Base-by-base conservation (phyloP, 2,888 invertebrate genomes). In the Priocnemis perturbator region DNA sequence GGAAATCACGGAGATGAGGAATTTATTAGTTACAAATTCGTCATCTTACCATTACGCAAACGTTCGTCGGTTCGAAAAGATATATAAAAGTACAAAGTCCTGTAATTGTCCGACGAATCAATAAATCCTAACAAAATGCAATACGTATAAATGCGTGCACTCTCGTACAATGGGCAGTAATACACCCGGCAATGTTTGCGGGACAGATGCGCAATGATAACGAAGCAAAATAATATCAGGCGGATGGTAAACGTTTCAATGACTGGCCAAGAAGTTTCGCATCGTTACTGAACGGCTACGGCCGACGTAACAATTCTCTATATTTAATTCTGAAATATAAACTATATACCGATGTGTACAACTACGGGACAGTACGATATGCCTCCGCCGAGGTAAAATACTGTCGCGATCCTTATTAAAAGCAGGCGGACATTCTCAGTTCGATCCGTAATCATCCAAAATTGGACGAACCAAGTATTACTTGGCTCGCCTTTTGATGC, bases 1-100 rank as follows among this genome's bases (percentile, higher is more conserved):
- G 37, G 7, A 37, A 37, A 11, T 37, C 11, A 37, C 37, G 11
- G 19, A 56, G 23, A 45, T 52, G 17, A 55, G 23, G 37, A 20
- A 48, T 17, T 9, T 9, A 15, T n/a, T 17, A 5, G 59, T 21
- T 15, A 52, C 48, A 52, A 17, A 55, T 11, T 9, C 47, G 21
- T 19, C 17, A 59, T 52, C 11, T 15, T 57, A 30, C 48, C 15
- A 52, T 62, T 62, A 44, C 19, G 48, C 44, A 61, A 26, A 56
- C 58, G 53, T 52, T 23, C 15, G 26, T 14, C 23, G 48, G 61
- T 37, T 59, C 47, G 71, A 69, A 63, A 56, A 60, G 67, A 71
- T 64, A 77, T 81, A 81, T 77, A 81, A 81, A 81, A 78, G 78
- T 81, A 81, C 62, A 81, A 82, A 81, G 71, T 69, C 57, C 37